Base-by-base conservation (phyloP, 2,797 vertebrate genomes). In the Amphiprion clarkii region DNA sequence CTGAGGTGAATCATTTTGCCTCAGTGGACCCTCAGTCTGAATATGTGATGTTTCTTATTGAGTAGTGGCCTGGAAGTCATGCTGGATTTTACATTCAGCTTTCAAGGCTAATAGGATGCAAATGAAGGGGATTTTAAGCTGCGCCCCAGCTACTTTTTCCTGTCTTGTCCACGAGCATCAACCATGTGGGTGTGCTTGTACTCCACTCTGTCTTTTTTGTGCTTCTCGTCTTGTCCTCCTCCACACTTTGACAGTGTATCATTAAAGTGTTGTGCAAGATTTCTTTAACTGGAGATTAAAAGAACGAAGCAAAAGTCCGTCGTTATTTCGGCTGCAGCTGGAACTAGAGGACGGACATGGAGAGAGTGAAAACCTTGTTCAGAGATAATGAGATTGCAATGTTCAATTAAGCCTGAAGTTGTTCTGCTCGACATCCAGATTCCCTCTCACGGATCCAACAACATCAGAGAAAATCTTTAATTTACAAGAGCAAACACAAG, bases 41-140 rank as follows among this genome's bases (percentile, higher is more conserved):
- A 58, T 67, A 16, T 76, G 67, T 70, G 75, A 68, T 78, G 64
- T 73, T 79, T 79, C 58, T 82, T 71, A 69, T 74, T 10, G n/a
- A 83, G 55, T 56, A 76, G 64, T 71, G 48, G 21, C 73, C 65
- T 55, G 62, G 12, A 87, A 81, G 81, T 77, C 64, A 52, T 4
- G 17, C 81, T 73, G 51, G 61, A 71, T 87, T 84, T 87, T 79
- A 66, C 70, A 54, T 78, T 40, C 57, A 74, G 76, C 64, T 85
- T 88, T 87, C 74, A 81, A 70, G 71, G 85, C 76, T 75, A 81
- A 88, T 82, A 42, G 69, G 67, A 89, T 84, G 81, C 74, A 86
- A 91, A 90, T 88, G 61, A 90, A 71, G 27, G 36, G 10, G 51
- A 64, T 78, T 71, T 57, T 2, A 1, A 81, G 77, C 46, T 2